Base-by-base conservation (phyloP, 2,888 invertebrate genomes). In the Limnephilus lunatus region DNA sequence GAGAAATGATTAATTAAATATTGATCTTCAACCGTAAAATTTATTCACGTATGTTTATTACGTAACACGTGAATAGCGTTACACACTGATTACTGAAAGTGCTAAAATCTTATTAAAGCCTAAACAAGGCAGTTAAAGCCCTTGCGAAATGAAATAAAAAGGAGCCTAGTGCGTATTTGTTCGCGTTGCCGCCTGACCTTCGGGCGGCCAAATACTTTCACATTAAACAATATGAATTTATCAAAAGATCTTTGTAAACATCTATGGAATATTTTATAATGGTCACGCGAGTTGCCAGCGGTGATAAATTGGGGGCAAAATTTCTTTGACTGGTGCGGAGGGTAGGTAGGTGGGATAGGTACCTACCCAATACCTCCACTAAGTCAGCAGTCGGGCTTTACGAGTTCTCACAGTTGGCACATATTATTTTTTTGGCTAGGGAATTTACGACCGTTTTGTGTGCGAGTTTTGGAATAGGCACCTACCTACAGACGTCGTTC, bases 181-280 rank as follows among this genome's bases (percentile, higher is more conserved):
- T 80, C 68, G 88, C 31, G 81, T 81, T 39, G 81, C 32, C 88
- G 35, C 15, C n/a, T 89, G 88, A 89, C 88, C 88, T 89, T 89
- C 25, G 88, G 81, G 35, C 35, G 80, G 80, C 88, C 88, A 81
- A 89, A 89, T 39, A 32, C 88, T 81, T 89, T 80, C 88, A 89
- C 88, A 81, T 89, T 89, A 89, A 89, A 89, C 88, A 89, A 89
- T 89, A 89, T 35, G 81, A 89, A 89, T 53, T 91, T 93, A 93
- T 93, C 93, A 89, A 85, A 86, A 92, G 91, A 93, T 93, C 93
- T 92, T 82, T 85, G 93, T 93, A 93, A 93, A 93, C 93, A 93
- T 92, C 93, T 92, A 90, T 90, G 90, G 90, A 93, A 92, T 93
- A 92, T 92, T 89, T 92, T 91, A 89, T 44, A 86, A 86, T 44